Percentiles rank a stretch among this genome's conserved stretches.
Conservation (phyloP, 2,113 vertebrate genomes). For the Hippocampus zosterae region DNA sequence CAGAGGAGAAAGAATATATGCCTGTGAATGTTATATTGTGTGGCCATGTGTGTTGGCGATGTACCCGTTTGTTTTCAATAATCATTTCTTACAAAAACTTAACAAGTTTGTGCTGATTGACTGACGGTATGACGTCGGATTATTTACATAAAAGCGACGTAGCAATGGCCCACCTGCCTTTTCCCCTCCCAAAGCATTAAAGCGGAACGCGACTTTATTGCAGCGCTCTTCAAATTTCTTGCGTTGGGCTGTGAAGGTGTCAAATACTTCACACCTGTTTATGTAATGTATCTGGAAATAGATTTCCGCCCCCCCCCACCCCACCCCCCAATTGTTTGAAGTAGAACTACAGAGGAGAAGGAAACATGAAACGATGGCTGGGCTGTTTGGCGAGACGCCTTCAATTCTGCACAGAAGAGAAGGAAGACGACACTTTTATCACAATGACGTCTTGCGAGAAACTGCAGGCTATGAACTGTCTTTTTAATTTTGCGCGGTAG, state of each 20-base stretch:
- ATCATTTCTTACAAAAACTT: too few species aligned
- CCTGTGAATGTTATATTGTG: too few species aligned
- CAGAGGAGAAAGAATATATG: too few species aligned
- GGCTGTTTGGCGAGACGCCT: not conserved
- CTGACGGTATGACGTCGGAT: not conserved
- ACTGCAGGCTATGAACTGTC: too few species aligned
- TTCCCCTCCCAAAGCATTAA: not conserved
- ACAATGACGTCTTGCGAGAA: not conserved
- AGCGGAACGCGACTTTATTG: conserved; percentile 18
- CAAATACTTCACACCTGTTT: conserved; percentile 37
- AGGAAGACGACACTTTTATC: not conserved
- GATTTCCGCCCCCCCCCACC: too few species aligned
- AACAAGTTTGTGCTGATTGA: not conserved
- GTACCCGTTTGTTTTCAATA: too few species aligned
- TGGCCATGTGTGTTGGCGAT: too few species aligned
- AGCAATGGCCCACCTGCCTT: not conserved
- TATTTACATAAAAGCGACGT: not conserved
- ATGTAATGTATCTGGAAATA: conserved; percentile 35
- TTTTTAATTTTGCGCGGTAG: not conserved
- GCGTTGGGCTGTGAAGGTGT: conserved; percentile 26
- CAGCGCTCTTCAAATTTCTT: conserved; percentile 42
- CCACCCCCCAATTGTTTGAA: not conserved
- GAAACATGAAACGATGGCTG: conserved; percentile 4
- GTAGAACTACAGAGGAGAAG: conserved; percentile 1
- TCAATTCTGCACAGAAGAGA: not conserved